phyloP scores from a whole-genome alignment of 1,140 invertebrate species.

The Lerema accius region DNA sequence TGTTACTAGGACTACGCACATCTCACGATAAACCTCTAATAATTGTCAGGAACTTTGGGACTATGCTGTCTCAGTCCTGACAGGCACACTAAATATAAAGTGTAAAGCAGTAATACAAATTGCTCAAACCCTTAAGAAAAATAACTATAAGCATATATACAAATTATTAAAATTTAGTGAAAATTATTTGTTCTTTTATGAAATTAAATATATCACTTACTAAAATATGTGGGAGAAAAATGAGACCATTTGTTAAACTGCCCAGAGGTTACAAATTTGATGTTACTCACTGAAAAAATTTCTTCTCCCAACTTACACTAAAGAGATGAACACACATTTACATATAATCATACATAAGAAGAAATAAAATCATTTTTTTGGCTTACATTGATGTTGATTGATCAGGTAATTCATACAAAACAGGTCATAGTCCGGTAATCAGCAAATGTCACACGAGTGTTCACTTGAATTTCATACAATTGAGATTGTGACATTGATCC shows the following conservation, averaged over 20 bases:
- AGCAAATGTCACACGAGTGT: slow-evolving; percentile 44
- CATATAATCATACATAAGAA: slow-evolving; percentile 52
- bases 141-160: slow-evolving; percentile 21
- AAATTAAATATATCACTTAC: slow-evolving; percentile 60
- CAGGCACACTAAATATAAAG: slow-evolving; percentile 39
- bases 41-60: too few species aligned
- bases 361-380: slow-evolving; percentile 71
- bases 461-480: slow-evolving; percentile 84
- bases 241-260: slow-evolving; percentile 47
- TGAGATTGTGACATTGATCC: slow-evolving; percentile 99
- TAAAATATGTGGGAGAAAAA: slow-evolving; percentile 13
- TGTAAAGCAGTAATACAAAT: slow-evolving; percentile 37
- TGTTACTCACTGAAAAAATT: slow-evolving; percentile 47
- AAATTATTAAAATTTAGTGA: slow-evolving; percentile 27
- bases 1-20: not conserved
- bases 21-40: not conserved
- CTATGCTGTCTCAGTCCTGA: slow-evolving; percentile 14
- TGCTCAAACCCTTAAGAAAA: slow-evolving; percentile 36
- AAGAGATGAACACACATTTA: slow-evolving; percentile 75
- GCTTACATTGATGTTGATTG: slow-evolving; percentile 64
- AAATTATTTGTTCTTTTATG: slow-evolving; percentile 66
- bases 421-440: slow-evolving; percentile 47
- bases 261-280: slow-evolving; percentile 41
- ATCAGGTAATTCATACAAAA: slow-evolving; percentile 58
- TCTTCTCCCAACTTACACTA: slow-evolving; percentile 66